Evolutionary conservation across 2,113 vertebrate species (phyloP), one percentile per base, ranked within the genome.

Genomic region (Empidonax traillii): DNA sequence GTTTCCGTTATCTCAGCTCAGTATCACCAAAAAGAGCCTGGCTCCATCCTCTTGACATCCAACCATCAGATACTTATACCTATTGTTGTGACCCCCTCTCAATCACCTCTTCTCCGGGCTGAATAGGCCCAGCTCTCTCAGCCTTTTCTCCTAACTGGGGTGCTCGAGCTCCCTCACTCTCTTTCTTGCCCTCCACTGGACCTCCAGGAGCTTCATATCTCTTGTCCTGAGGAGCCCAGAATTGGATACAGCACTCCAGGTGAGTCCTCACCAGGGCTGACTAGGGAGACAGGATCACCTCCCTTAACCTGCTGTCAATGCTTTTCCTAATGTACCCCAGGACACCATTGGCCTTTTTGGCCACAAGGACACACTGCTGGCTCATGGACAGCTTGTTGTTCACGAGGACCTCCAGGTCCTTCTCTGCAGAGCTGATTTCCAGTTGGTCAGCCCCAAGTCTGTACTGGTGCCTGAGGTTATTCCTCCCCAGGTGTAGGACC

Each of bases 21-120:
- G 61, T 28, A 46, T n/a, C 37, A 75, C 39, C 24, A 44, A 39
- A 23, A 73, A 73, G 43, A 75, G 49, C 13, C n/a, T 53, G 16
- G 24, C 20, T 82, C 46, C 16, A 53, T 61, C 30, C 22, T 33
- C 0, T 0, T 44, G 43, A 35, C 0, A 0, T 28, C 30, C 20
- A 47, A 7, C 15, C 2, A 2, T 30, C 23, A 74, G 37, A 33
- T 41, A 75, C 24, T 53, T 52, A 21, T 2, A 68, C 8, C 35
- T 22, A 75, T 7, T 61, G 39, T 30, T 44, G 28, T 21, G 19
- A 61, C 21, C 10, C 53, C 56, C 25, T 39, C 10, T 39, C 23
- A 81, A 12, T 44, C 52, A 39, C 44, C 23, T 41, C 41, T 31
- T 65, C 43, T 43, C 16, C 33, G 53, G n/a, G 30, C 20, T 22